Evolutionary conservation across 92 coral and sea anemone genomes (phyloP), one percentile per base, ranked within the genome.

Genomic region (Epizoanthus stellaris): DNA sequence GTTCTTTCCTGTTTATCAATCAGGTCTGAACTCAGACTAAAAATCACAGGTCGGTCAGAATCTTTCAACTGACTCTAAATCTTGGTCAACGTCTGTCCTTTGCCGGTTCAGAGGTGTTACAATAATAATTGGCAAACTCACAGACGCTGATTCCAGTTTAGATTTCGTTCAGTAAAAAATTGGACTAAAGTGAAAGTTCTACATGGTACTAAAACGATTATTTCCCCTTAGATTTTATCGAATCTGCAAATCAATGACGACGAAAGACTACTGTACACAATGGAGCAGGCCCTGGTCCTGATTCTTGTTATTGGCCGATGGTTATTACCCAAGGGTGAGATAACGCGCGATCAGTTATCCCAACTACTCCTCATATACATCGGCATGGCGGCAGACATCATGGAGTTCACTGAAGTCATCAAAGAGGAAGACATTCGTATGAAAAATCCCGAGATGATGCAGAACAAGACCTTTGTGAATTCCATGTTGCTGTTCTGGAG

Each of bases 261-360:
- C 85, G 98, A 95, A 86, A 75, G 91, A 66, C 90, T 94, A 67
- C 76, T 95, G 36, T 95, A 94, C 89, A 92, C 95, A 2, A 80
- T 94, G 87, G 98, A 95, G 63, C 98, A 95, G 73, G 95, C 98
- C n/a, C 87, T 95, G 57, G 98, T 95, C 42, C 91, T 95, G n/a
- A 93, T 95, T 76, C 87, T 95, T 63, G 98, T 95, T 67, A 93
- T 95, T 73, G 98, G 98, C 19, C 95, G 98, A 20, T 95, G 98
- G 98, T 90, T 95, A 56, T 88, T 95, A 13, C 98, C 98, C 10
- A 95, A 95, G 75, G 98, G 98, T 17, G 91, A 87, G 15, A 94
- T 95, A 67, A 85, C 98, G 86, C 98, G 98, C 63, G 98, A 95
- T 71, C 98, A 95, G 75, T 61, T 95, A 54, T 95, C 98, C 68